Base-by-base conservation (phyloP, 2,888 invertebrate species). In the Pachymerium ferrugineum region DNA sequence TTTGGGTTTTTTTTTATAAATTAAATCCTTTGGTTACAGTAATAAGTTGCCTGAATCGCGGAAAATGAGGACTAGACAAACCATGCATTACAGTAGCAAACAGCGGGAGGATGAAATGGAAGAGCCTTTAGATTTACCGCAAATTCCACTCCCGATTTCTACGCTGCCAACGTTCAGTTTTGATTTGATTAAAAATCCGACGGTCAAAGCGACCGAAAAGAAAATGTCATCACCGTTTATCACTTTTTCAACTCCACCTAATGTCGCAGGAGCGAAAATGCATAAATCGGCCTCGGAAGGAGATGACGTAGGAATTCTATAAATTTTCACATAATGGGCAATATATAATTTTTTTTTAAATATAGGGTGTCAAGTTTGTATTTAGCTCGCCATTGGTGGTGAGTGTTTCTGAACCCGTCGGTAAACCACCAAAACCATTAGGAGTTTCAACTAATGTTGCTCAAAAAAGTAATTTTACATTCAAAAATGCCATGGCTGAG, bases 91-190 rank as follows among this genome's bases (percentile, higher is more conserved):
- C 12, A 54, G 71, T 19, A 33, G 68, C 8, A 28, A 19, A 19
- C 38, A 29, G 8, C 25, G 25, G 1, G 75, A 73, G 33, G 74
- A 76, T 33, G 62, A 75, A 30, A 74, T 76, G 6, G 75, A 74
- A 22, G 73, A 75, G 10, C 73, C 76, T 16, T 62, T 80, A 38
- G 79, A 81, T 70, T 78, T 84, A 73, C 80, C 82, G 4, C 79
- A 80, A 74, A 82, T 85, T 77, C 81, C 85, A 67, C 80, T 88
- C 74, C 87, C 87, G 16, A 86, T 88, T 72, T 83, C 85, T n/a
- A 85, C 83, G 71, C 81, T 87, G 78, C 88, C 87, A 1, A 86
- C 83, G 76, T 87, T 88, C 78, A 85, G 86, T 78, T 84, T 87
- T 75, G 68, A 29, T 28, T 14, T 68, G 28, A 68, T 4, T 2